Conservation (phyloP, 2,797 vertebrate genomes). For the Triplophysa bombifrons region DNA sequence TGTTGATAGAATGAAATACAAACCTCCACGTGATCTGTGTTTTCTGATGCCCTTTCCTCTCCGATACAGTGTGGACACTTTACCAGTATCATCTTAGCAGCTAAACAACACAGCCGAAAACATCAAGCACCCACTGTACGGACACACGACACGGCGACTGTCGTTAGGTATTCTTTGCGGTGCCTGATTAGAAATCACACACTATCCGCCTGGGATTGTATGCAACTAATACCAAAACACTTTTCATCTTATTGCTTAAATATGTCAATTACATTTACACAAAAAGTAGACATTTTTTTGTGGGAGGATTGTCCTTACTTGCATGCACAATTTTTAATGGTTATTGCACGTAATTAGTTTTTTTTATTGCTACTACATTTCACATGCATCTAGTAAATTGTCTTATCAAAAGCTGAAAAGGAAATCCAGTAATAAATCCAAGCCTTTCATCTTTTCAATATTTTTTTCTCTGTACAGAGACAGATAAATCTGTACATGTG, state of each 20-base stretch:
- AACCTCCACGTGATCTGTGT: constrained; percentile 24
- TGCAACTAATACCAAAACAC: background rate
- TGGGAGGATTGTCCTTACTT: too few species aligned
- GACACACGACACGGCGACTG: background rate
- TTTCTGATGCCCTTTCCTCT: constrained; percentile 16
- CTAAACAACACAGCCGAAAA: background rate
- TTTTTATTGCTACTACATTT: too few species aligned
- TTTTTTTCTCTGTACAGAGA: too few species aligned
- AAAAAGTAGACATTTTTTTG: too few species aligned
- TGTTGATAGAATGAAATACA: background rate
- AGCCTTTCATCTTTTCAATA: too few species aligned
- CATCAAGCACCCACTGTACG: background rate
- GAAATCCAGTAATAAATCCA: too few species aligned
- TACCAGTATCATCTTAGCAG: constrained; percentile 19
- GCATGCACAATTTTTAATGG: too few species aligned
- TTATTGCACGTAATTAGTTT: too few species aligned
- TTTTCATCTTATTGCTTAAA: background rate
- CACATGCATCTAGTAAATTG: too few species aligned
- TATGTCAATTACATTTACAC: too few species aligned
- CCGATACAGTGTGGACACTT: constrained; percentile 25
- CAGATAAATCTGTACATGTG: too few species aligned
- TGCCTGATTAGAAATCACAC: background rate
- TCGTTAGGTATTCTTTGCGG: background rate
- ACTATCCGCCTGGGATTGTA: background rate
- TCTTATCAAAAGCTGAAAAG: too few species aligned